phyloP scores from a whole-genome alignment of 2,888 invertebrate species.

The Hypolimnas misippus region DNA sequence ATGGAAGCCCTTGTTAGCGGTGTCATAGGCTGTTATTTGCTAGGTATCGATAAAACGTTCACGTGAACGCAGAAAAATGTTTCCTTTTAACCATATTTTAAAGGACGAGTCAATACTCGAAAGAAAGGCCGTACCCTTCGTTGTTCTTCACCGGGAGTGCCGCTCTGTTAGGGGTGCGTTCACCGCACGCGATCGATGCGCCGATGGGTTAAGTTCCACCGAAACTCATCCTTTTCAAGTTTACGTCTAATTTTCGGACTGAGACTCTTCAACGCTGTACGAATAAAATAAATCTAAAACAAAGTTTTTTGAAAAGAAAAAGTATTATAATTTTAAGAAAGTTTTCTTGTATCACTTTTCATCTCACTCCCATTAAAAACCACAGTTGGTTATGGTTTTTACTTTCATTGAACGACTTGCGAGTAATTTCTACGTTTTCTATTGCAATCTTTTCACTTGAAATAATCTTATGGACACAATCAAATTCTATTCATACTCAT shows the following conservation, averaged over 20 bases:
- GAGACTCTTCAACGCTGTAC: not conserved
- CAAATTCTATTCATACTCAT: conserved; percentile 11
- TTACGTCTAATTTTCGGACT: not conserved
- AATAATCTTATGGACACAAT: conserved; percentile 8
- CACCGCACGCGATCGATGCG: conserved; percentile 79
- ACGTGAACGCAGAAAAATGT: not conserved
- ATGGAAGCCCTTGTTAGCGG: conserved; percentile 3
- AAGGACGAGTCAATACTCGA: conserved; percentile 12
- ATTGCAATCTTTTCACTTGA: conserved; percentile 10
- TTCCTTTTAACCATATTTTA: not conserved
- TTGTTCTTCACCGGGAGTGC: conserved; percentile 54
- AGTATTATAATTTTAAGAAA: no score
- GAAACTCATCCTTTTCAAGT: conserved; percentile 52
- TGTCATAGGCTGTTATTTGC: not conserved
- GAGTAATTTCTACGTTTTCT: conserved; percentile 15
- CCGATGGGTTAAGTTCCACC: conserved; percentile 64
- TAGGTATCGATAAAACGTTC: not conserved
- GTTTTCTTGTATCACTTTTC: no score
- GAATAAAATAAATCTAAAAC: not conserved
- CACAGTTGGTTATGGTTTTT: not conserved
- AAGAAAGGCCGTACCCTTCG: conserved; percentile 51
- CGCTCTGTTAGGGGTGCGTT: conserved; percentile 75
- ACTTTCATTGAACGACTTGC: not conserved
- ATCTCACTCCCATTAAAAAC: no score
- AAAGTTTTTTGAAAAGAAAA: not conserved